A percentile compares a stretch with the other conserved stretches of the same genome.
phyloP scores from a whole-genome alignment of 2,797 vertebrate genomes.

The Neomorphus geoffroyi region DNA sequence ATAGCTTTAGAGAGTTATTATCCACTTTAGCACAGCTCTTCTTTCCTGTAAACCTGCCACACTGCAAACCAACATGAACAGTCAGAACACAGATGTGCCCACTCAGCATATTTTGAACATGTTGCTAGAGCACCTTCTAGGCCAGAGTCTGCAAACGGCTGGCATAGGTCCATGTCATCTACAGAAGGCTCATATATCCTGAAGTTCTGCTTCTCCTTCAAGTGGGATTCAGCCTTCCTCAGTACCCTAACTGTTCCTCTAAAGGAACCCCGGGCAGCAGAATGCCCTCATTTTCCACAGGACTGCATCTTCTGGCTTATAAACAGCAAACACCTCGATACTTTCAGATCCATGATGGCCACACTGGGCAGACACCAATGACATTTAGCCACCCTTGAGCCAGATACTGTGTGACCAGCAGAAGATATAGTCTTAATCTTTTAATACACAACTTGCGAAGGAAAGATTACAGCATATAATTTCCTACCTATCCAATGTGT shows the following conservation, averaged over 20 bases:
- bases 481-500: not conserved
- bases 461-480: not conserved
- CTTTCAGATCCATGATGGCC: fast-evolving
- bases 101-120: not conserved
- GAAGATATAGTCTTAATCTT: not conserved
- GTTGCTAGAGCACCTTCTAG: not conserved
- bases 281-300: not conserved
- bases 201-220: not conserved
- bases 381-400: not conserved
- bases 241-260: not conserved
- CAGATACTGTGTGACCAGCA: not conserved
- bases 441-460: not conserved
- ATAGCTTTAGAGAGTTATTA: not conserved
- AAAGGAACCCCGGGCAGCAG: not conserved
- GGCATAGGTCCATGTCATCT: not conserved
- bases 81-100: not conserved
- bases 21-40: not conserved
- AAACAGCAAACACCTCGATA: not conserved
- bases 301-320: not conserved
- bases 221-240: not conserved
- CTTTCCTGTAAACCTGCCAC: not conserved
- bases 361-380: not conserved
- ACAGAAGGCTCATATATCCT: not conserved
- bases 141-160: not conserved
- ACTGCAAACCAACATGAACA: not conserved